phyloP scores from a whole-genome alignment of 2,888 invertebrate species.

The Timema podura region DNA sequence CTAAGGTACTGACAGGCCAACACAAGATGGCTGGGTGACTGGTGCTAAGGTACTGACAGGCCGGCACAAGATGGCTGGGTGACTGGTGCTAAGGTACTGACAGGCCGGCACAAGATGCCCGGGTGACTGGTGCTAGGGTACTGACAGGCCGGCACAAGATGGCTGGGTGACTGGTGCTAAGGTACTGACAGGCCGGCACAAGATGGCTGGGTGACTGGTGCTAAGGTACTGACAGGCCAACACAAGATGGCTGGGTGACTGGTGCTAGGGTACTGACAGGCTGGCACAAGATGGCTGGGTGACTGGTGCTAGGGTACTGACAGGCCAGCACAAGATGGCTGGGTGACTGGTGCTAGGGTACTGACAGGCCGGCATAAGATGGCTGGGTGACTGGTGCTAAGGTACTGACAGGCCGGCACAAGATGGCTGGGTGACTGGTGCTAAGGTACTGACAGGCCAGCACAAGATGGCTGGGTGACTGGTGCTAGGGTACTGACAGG shows the following conservation, averaged over 20 bases:
- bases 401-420: not conserved
- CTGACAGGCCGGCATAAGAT: not conserved
- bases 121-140: not conserved
- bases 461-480: not conserved
- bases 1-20: not conserved
- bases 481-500: not conserved
- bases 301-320: not conserved
- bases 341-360: not conserved
- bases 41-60: not conserved
- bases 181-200: not conserved
- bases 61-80: not conserved
- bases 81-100: not conserved
- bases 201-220: not conserved
- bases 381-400: not conserved
- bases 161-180: slow-evolving; percentile 1
- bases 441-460: not conserved
- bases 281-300: not conserved
- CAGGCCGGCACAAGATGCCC: not conserved
- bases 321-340: not conserved
- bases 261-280: not conserved
- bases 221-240: not conserved
- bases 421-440: not conserved
- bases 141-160: not conserved
- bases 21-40: not conserved
- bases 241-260: not conserved